phyloP scores from a whole-genome alignment of 2,113 vertebrate genomes.

The Poecile atricapillus region DNA sequence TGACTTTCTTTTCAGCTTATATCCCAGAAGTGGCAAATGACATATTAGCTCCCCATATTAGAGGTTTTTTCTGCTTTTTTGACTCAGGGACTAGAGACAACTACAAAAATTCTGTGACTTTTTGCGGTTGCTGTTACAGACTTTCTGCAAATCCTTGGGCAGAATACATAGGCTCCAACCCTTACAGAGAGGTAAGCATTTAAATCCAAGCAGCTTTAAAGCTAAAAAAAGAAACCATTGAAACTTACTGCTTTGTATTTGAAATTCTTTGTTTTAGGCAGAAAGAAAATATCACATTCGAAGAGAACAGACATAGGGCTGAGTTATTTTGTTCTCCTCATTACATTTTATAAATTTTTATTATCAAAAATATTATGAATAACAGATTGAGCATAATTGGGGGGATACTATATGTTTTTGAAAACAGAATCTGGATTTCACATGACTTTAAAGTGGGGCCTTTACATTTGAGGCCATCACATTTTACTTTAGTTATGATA shows the following conservation, averaged over 20 bases:
- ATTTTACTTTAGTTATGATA: not conserved
- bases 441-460: not conserved
- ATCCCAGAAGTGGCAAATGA: not conserved
- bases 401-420: not conserved
- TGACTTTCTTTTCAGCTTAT: not conserved
- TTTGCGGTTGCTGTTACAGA: not conserved
- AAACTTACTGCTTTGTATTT: not conserved
- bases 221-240: not conserved
- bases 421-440: not conserved
- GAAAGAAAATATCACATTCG: not conserved
- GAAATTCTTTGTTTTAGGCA: not conserved
- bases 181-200: not conserved
- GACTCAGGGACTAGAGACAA: not conserved
- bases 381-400: not conserved
- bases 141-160: not conserved
- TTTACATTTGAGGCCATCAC: not conserved
- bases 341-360: not conserved
- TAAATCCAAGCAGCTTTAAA: not conserved
- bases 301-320: not conserved
- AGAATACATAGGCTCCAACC: not conserved
- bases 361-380: not conserved
- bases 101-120: not conserved
- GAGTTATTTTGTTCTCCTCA: not conserved
- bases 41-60: fast-evolving
- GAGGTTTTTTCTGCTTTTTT: not conserved